Conservation (phyloP, 2,797 vertebrate species). For the Pachyuromys duprasi region DNA sequence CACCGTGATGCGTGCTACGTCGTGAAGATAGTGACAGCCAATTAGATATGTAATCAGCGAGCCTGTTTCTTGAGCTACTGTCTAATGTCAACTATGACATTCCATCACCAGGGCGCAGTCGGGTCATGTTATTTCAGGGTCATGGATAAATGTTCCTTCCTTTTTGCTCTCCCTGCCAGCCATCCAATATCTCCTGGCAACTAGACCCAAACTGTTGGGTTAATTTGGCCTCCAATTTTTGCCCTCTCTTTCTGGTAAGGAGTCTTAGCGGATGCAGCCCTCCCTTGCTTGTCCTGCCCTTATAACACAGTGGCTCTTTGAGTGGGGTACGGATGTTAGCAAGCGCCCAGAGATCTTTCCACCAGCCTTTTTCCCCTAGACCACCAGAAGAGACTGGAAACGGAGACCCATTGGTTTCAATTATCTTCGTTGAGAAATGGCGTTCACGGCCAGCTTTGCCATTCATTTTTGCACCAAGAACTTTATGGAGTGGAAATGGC, state of each 20-base stretch:
- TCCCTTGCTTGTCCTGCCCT: no score
- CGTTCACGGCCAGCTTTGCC: slow-evolving; percentile 46
- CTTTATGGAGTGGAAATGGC: slow-evolving; percentile 78
- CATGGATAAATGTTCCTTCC: background rate
- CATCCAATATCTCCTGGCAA: slow-evolving; percentile 3
- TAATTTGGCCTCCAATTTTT: background rate
- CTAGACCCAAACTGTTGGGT: background rate
- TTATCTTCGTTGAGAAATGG: slow-evolving; percentile 61
- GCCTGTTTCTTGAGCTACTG: slow-evolving; percentile 12
- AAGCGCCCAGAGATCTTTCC: slow-evolving; percentile 29
- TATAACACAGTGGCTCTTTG: background rate
- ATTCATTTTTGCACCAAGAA: slow-evolving; percentile 71
- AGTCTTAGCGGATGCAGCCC: background rate
- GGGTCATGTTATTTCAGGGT: slow-evolving; percentile 28
- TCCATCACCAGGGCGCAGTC: background rate
- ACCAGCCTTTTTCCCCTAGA: background rate
- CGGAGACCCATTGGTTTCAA: slow-evolving; percentile 54
- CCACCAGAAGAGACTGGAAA: slow-evolving; percentile 56
- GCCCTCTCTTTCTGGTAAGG: background rate
- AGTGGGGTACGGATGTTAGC: background rate
- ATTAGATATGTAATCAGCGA: slow-evolving; percentile 58
- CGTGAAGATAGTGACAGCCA: slow-evolving; percentile 57
- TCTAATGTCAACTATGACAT: slow-evolving; percentile 37
- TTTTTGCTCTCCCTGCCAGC: background rate
- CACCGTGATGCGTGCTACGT: slow-evolving; percentile 40